Percentiles rank a stretch among this genome's conserved stretches.
These are phyloP conservation scores for Sebastolobus alascanus DNA, from an alignment of 2,797 vertebrate genomes.

Conservation along the genomic window DNA sequence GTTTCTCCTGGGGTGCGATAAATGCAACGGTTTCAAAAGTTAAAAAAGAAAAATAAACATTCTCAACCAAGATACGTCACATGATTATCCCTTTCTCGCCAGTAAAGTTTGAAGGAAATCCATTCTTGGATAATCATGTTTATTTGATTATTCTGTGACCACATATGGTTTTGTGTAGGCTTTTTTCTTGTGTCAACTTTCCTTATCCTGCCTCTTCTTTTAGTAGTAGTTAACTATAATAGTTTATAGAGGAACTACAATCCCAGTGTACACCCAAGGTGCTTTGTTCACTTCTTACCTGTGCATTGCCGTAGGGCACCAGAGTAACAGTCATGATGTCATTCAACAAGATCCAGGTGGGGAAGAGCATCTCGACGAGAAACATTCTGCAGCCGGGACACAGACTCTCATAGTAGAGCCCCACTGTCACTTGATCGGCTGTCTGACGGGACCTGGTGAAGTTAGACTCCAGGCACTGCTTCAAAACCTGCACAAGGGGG, in stretches of 20 bases:
- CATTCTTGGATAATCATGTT: background rate
- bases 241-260: background rate
- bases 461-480: conserved; percentile 76
- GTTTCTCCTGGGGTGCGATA: conserved; percentile 83
- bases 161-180: background rate
- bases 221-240: too few species aligned
- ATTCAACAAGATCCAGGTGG: conserved; percentile 85
- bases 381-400: conserved; percentile 88
- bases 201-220: background rate
- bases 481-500: conserved; percentile 78
- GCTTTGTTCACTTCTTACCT: conserved; percentile 76
- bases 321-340: conserved; percentile 87
- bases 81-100: background rate
- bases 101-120: background rate
- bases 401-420: conserved; percentile 92
- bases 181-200: background rate
- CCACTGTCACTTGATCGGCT: conserved; percentile 76
- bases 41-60: background rate
- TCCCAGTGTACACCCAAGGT: background rate
- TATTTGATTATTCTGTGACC: background rate
- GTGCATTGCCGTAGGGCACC: conserved; percentile 93
- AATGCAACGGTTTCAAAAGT: background rate
- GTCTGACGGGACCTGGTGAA: conserved; percentile 40
- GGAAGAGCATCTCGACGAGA: conserved; percentile 81
- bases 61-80: background rate